These are phyloP conservation scores for Stichodactyla helianthus DNA, from an alignment of 64 coral and sea anemone species.

Conservation along the genomic window DNA sequence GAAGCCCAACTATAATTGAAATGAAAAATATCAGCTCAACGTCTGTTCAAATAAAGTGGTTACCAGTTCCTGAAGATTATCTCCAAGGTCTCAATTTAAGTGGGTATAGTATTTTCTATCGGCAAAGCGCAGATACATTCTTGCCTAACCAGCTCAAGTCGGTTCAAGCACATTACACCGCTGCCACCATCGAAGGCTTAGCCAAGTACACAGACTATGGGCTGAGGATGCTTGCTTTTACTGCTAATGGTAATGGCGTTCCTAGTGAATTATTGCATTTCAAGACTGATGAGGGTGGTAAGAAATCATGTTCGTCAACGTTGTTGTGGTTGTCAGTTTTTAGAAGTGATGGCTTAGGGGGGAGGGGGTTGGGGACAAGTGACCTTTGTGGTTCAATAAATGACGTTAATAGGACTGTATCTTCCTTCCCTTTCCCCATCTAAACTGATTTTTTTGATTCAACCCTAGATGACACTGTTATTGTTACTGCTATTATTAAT, in stretches of 20 bases:
- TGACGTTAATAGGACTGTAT: too few species aligned
- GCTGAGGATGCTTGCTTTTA: conserved; percentile 43
- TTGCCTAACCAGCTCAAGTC: conserved; percentile 7
- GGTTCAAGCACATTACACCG: neutral
- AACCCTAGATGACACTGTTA: too few species aligned
- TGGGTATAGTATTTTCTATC: conserved; percentile 48
- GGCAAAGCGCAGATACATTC: neutral
- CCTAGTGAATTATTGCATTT: conserved; percentile 15
- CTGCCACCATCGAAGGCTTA: neutral
- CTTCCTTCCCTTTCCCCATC: too few species aligned
- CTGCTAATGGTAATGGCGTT: conserved; percentile 46
- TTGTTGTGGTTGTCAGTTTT: neutral
- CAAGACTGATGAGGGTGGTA: conserved; percentile 64
- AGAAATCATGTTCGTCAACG: neutral
- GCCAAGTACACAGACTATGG: conserved; percentile 28
- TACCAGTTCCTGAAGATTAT: neutral
- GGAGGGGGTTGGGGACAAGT: neutral
- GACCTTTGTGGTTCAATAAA: too few species aligned
- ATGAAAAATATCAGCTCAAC: conserved; percentile 37
- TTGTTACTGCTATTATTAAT: neutral
- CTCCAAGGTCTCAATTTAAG: conserved; percentile 15
- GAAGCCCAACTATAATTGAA: conserved; percentile 1
- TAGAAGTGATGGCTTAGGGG: neutral
- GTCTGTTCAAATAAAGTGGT: conserved; percentile 31
- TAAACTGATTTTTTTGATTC: too few species aligned